Evolutionary conservation across 2,113 vertebrate species (phyloP).

Genomic region (Budorcas taxicolor): DNA sequence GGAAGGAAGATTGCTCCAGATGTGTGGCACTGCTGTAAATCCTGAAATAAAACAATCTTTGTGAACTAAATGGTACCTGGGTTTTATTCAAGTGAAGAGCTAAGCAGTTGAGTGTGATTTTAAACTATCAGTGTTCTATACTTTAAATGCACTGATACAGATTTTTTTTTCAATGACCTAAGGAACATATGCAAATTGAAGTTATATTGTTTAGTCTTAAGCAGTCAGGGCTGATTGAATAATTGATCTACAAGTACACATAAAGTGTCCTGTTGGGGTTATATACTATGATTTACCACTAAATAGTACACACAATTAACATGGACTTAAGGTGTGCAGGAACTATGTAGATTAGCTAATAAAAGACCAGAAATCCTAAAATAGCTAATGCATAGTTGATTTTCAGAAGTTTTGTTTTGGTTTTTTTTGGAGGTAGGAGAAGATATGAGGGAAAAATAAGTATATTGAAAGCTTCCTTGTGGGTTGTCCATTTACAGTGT

Average conservation of each 20-base stretch:
- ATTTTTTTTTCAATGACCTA: neutral
- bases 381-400: neutral
- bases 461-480: neutral
- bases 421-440: neutral
- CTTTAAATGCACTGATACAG: neutral
- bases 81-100: slow-evolving; percentile 34
- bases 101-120: slow-evolving; percentile 38
- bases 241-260: neutral
- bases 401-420: neutral
- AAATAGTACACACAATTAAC: neutral
- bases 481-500: fast-evolving
- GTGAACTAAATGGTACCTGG: slow-evolving; percentile 43
- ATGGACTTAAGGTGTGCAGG: neutral
- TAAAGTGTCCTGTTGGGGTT: neutral
- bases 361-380: neutral
- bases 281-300: neutral
- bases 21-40: neutral
- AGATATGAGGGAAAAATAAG: neutral
- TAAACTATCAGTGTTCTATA: neutral
- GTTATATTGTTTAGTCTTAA: slow-evolving; percentile 4
- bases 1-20: neutral
- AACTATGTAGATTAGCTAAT: neutral
- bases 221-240: neutral
- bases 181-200: neutral
- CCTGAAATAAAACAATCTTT: slow-evolving; percentile 41